phyloP scores from a whole-genome alignment of 2,888 invertebrate genomes.

The Clepsis dumicolana region DNA sequence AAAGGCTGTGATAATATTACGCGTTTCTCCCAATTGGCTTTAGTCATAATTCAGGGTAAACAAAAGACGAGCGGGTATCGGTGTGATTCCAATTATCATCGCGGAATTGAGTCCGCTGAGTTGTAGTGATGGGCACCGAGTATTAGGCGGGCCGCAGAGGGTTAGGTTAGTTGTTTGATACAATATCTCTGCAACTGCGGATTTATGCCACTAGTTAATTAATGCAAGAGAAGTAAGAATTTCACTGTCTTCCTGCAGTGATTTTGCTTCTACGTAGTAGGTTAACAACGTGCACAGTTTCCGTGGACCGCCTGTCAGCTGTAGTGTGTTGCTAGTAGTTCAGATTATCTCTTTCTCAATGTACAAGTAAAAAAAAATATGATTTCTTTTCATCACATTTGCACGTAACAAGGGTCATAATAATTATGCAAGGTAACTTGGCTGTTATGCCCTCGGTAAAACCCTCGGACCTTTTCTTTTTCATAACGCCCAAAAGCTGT shows the following conservation, averaged over 20 bases:
- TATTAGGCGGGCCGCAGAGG: slow-evolving; percentile 15
- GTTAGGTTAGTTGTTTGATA: background rate
- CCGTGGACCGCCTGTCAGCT: too few species aligned
- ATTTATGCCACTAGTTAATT: background rate
- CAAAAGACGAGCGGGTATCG: slow-evolving; percentile 73
- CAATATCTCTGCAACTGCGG: background rate
- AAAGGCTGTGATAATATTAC: slow-evolving; percentile 43
- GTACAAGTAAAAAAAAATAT: background rate
- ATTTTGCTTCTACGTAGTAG: too few species aligned
- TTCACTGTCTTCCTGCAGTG: too few species aligned
- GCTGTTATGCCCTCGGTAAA: too few species aligned
- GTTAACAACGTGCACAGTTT: too few species aligned
- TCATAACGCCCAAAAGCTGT: too few species aligned
- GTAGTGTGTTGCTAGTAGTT: too few species aligned
- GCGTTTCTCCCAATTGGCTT: slow-evolving; percentile 70
- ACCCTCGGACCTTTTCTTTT: too few species aligned
- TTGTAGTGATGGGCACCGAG: slow-evolving; percentile 20
- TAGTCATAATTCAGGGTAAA: slow-evolving; percentile 72
- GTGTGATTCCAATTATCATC: slow-evolving; percentile 77
- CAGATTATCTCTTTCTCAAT: background rate
- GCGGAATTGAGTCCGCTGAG: slow-evolving; percentile 62
- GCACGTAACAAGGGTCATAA: too few species aligned
- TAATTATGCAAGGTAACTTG: too few species aligned
- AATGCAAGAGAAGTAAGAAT: too few species aligned
- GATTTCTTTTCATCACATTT: too few species aligned